Evolutionary conservation across 2,797 vertebrate genomes (phyloP).

Genomic region (Sebastes dallii): DNA sequence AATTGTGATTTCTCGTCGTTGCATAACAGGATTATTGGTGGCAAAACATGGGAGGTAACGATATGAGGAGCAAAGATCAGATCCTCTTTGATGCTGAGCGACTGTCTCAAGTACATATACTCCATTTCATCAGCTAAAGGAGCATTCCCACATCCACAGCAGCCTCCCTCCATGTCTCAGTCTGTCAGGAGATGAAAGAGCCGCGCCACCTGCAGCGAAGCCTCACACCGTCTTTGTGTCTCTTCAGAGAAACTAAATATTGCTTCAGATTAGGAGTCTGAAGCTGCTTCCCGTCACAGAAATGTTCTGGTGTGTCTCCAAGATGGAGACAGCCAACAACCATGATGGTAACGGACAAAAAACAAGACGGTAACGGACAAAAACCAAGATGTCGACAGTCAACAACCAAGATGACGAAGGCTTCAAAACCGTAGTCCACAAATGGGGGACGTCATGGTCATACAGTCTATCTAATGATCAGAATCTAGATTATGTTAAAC

Average conservation of each 20-base stretch:
- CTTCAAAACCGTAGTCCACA: no score
- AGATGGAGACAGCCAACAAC: no score
- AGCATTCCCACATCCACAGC: not conserved
- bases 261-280: not conserved
- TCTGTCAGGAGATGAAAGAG: no score
- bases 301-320: not conserved
- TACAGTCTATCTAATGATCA: not conserved
- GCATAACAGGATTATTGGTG: not conserved
- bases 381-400: no score
- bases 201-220: no score
- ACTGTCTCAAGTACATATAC: not conserved
- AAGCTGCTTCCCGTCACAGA: not conserved
- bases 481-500: no score
- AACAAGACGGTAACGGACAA: no score
- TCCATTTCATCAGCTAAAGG: not conserved
- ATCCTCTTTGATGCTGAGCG: constrained; percentile 8
- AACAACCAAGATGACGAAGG: no score
- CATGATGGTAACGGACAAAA: no score
- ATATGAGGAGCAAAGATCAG: not conserved
- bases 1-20: not conserved
- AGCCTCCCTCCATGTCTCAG: not conserved
- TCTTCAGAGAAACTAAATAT: not conserved
- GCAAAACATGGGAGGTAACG: not conserved
- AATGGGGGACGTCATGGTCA: no score
- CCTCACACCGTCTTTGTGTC: no score